phyloP scores from a whole-genome alignment of 2,797 vertebrate genomes.

The Peromyscus aztecus region DNA sequence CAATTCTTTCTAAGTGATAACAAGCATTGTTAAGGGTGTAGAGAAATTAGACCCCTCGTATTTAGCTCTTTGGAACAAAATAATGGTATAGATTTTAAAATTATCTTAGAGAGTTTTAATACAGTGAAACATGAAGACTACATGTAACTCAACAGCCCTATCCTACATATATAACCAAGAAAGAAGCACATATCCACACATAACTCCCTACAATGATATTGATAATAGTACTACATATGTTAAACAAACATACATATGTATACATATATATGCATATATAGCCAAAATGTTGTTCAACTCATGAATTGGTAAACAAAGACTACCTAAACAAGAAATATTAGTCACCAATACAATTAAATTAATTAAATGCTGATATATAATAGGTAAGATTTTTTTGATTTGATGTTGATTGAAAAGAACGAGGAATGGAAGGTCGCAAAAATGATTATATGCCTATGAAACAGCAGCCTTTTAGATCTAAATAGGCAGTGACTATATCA shows the following conservation, averaged over 20 bases:
- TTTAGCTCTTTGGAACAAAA: background rate
- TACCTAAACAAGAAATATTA: background rate
- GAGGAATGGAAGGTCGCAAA: background rate
- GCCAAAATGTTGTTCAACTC: background rate
- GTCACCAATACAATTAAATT: background rate
- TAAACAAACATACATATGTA: background rate
- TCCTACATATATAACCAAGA: background rate
- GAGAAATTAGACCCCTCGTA: background rate
- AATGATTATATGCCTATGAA: background rate
- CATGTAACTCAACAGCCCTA: background rate
- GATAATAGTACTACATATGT: background rate
- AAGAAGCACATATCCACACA: background rate
- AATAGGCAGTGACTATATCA: background rate
- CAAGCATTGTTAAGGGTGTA: background rate
- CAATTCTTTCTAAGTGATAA: background rate
- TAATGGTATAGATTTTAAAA: background rate
- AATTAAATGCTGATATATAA: background rate
- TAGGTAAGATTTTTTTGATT: background rate
- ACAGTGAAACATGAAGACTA: background rate
- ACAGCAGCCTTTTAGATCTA: background rate
- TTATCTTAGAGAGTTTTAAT: background rate
- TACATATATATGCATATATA: too few relatives aligned
- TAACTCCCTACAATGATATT: background rate
- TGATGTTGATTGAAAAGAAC: background rate
- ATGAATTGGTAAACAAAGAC: background rate